A percentile compares a stretch with the other conserved stretches of the same genome.
Evolutionary conservation across 2,113 vertebrate genomes (phyloP).

Genomic region (Podocnemis expansa): DNA sequence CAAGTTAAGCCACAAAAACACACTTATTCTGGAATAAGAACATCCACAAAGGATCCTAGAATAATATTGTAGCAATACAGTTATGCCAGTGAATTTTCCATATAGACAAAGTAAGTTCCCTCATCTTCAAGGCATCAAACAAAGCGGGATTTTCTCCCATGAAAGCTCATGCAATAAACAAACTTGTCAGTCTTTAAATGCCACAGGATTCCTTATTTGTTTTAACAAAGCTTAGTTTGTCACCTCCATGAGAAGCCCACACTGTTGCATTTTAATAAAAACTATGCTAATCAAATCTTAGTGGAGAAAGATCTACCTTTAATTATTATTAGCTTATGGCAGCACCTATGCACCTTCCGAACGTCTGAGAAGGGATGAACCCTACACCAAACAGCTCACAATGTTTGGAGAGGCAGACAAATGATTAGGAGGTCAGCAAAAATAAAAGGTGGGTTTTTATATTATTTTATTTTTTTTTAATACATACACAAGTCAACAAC

Average conservation of each 20-base stretch:
- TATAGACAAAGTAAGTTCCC: background rate
- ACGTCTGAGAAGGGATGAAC: background rate
- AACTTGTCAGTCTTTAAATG: too few relatives aligned
- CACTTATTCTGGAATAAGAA: background rate
- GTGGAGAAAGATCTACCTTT: background rate
- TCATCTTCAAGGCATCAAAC: too few relatives aligned
- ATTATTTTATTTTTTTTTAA: background rate
- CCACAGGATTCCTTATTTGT: too few relatives aligned
- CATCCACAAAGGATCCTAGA: accelerated
- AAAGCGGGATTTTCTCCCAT: too few relatives aligned
- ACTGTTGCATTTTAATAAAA: background rate
- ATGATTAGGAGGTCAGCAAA: background rate
- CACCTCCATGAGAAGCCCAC: background rate
- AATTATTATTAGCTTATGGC: background rate
- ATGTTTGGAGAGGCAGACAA: background rate
- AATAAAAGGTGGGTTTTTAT: accelerated
- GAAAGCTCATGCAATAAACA: too few relatives aligned
- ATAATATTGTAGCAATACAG: background rate
- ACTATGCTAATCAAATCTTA: background rate
- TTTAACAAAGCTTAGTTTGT: background rate
- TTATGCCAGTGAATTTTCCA: background rate
- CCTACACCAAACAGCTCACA: background rate
- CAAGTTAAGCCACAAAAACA: background rate
- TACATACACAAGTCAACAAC: accelerated
- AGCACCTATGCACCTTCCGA: background rate